Base-by-base conservation (phyloP, 35 echinoderm and acorn worm species). In the Apostichopus japonicus region DNA sequence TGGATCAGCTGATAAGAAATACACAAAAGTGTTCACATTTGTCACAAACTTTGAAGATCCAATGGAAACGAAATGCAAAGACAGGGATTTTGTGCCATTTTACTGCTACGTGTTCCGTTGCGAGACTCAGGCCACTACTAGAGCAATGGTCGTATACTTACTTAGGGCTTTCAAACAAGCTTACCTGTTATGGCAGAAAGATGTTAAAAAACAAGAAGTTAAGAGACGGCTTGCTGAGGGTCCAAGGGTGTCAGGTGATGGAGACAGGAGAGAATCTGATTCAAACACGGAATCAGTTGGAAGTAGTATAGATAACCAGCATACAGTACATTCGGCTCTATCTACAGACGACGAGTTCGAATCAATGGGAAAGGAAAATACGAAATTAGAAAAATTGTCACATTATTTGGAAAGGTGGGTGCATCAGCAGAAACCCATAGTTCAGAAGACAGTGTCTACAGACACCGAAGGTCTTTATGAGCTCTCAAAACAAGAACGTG, bases 61-160 rank as follows among this genome's bases (percentile, higher is more conserved):
- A 24, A 17, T 24, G n/a, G 93, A 65, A 24, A 55, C 57, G 55
- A 79, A 53, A n/a, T 23, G n/a, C 13, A 24, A 78, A 44, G 65
- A 53, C 10, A 54, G 72, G 15, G 78, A 65, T 24, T 55, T 55
- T 33, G 78, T 72, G 55, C 91, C 87, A 55, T 98, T 99, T 58
- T 93, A 91, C 10, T 96, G 97, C 58, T 93, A 96, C 54, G 92
- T 86, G 5, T 99, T 96, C 78, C 73, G 93, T 8, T 96, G 95
- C 57, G 80, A 84, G 24, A 90, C 90, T 23, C 78, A 95, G 8
- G 75, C 88, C 0, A 92, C 93, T 44, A 93, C 95, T 16, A 57
- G 94, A 21, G 95, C 91, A 14, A 96, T 99, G 95, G 95, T 99
- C 1, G 91, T 95, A 24, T 95, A 96, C 77, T 70, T 99, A 6